A percentile compares a stretch with the other conserved stretches of the same genome.
phyloP scores from a whole-genome alignment of 2,888 invertebrate genomes.

The Coenonympha glycerion region DNA sequence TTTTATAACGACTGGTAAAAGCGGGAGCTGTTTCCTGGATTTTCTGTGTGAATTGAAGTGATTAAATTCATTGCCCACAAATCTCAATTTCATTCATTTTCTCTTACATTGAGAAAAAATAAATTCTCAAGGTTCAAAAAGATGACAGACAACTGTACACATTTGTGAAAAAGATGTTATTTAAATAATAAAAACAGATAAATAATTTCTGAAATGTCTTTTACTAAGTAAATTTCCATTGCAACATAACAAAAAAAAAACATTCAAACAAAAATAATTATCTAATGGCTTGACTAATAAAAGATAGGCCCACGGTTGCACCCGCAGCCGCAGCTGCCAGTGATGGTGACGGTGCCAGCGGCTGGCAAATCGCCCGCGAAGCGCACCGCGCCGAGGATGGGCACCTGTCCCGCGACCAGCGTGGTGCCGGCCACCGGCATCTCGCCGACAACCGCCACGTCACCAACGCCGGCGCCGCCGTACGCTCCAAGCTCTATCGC shows the following conservation, averaged over 20 bases:
- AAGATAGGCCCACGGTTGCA: constrained; percentile 8
- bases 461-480: constrained; percentile 31
- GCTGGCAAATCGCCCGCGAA: constrained; percentile 39
- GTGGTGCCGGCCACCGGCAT: constrained; percentile 37
- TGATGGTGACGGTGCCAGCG: constrained; percentile 35
- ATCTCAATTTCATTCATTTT: no score
- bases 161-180: no score
- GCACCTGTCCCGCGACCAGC: constrained; percentile 36
- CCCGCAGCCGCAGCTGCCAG: constrained; percentile 33
- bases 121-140: no score
- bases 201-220: no score
- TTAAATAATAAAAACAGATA: no score
- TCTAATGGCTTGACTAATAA: neutral
- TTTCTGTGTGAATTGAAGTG: no score
- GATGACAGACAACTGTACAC: no score
- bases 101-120: no score
- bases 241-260: neutral
- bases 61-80: no score
- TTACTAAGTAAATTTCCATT: neutral
- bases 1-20: no score
- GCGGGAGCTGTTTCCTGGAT: no score
- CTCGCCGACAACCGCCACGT: constrained; percentile 33
- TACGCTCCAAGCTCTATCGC: constrained; percentile 19
- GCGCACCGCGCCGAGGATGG: constrained; percentile 37
- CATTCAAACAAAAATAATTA: neutral